Base-by-base conservation (phyloP, 2,888 invertebrate species). In the Osmoderma eremita region DNA sequence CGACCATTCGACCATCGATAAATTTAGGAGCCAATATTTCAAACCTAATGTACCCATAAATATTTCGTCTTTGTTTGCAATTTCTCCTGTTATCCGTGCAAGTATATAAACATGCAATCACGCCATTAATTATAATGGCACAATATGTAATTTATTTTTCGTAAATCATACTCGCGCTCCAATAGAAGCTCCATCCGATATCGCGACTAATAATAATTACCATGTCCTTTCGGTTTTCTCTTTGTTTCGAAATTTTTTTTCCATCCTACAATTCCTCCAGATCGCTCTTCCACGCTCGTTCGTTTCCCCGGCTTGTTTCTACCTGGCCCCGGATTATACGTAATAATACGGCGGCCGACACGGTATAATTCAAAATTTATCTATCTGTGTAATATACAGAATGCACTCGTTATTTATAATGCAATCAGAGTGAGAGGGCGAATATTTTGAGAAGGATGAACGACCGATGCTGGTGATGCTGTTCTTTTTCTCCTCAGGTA, bases 311-410 rank as follows among this genome's bases (percentile, higher is more conserved):
- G 24, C 58, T 61, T 61, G 48, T 61, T 61, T 61, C 58, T 61
- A 61, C 58, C 58, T 61, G 58, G 45, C 58, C 45, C 58, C 36
- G 65, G 22, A 65, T 50, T 58, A 56, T 48, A 48, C 45, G 49
- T 65, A 56, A 56, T 65, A 50, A 56, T 56, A 58, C 56, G 54
- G 58, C 56, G 58, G 58, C 56, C 48, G 58, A 61, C 45, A 65
- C 45, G 71, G 72, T 73, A 71, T 74, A 74, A 74, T 75, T 73
- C 72, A 67, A 69, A 74, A 73, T 73, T 73, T 73, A 73, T 73
- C 73, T 73, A 64, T 67, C 69, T 50, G 65, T 71, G 70, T 73
- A 74, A 73, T 73, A 73, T 73, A 73, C 73, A 71, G 70, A 73
- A 73, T 71, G 73, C 71, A 70, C 71, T 73, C 69, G 70, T 70